These are phyloP conservation scores for Eucidaris tribuloides DNA, from an alignment of 35 echinoderm and acorn worm species.

Conservation along the genomic window DNA sequence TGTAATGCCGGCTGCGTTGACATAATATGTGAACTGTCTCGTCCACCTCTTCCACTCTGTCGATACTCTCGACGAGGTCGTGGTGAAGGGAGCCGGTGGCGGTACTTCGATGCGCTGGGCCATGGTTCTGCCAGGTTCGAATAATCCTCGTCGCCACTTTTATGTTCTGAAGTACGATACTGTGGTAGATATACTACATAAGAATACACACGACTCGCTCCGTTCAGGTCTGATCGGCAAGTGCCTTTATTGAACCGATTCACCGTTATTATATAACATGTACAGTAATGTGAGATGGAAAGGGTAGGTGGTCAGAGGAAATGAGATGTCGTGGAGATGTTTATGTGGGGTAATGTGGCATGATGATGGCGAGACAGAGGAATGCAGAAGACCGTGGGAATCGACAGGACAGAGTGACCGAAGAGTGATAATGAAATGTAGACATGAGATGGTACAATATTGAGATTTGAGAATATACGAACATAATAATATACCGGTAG, in stretches of 20 bases:
- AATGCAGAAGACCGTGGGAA: no score
- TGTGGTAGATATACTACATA: background rate
- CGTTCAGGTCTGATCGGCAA: background rate
- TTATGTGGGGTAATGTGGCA: no score
- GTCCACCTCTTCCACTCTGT: background rate
- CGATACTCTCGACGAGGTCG: background rate
- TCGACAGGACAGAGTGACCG: no score
- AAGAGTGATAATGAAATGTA: no score
- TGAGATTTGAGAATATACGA: no score
- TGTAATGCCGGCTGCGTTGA: background rate
- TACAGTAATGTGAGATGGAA: background rate
- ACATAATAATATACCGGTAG: no score
- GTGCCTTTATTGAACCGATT: no score
- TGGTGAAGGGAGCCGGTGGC: background rate
- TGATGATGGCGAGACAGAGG: no score
- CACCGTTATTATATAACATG: background rate
- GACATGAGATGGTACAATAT: no score
- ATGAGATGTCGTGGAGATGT: background rate
- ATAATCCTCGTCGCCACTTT: background rate
- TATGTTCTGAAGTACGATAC: background rate
- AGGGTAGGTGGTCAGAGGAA: background rate
- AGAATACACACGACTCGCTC: background rate
- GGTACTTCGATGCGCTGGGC: background rate
- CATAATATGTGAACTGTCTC: background rate
- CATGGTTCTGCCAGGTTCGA: background rate